Evolutionary conservation across 2,888 invertebrate genomes (phyloP).

Genomic region (Limnephilus auricula): DNA sequence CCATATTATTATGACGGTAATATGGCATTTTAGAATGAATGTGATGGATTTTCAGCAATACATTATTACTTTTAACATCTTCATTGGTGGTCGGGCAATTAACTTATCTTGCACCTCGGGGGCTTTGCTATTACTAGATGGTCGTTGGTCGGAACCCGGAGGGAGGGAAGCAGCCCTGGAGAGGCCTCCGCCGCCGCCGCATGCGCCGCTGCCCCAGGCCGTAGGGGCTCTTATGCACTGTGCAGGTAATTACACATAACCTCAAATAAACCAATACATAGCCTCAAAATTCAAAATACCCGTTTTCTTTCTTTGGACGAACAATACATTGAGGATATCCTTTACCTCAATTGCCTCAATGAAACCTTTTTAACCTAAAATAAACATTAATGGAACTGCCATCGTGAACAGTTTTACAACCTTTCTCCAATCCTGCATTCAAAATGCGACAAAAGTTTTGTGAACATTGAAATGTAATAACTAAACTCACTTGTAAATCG

Average conservation of each 20-base stretch:
- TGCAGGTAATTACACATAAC: conserved; percentile 79
- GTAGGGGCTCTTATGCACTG: conserved; percentile 88
- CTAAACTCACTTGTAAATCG: not conserved
- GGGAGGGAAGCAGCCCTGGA: conserved; percentile 78
- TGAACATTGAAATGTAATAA: not conserved
- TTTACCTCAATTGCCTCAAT: not conserved
- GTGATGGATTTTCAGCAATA: not conserved
- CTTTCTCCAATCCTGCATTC: too few relatives aligned
- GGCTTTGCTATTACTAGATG: conserved; percentile 71
- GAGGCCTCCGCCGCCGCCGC: conserved; percentile 85
- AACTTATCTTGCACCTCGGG: conserved; percentile 6
- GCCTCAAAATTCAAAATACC: not conserved
- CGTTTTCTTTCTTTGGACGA: not conserved
- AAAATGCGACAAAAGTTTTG: not conserved
- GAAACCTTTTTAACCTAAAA: not conserved
- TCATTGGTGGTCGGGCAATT: conserved; percentile 13
- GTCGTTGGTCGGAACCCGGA: conserved; percentile 73
- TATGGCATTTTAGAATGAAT: not conserved
- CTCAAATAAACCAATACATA: not conserved
- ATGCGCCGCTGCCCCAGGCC: conserved; percentile 79
- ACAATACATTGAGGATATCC: not conserved
- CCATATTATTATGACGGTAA: not conserved
- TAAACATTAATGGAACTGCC: not conserved
- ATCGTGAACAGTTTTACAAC: too few relatives aligned
- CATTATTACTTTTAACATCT: not conserved